A percentile compares a stretch with the other conserved stretches of the same genome.
Conservation (phyloP, 2,113 vertebrate genomes). For the Mystacornis crossleyi region DNA sequence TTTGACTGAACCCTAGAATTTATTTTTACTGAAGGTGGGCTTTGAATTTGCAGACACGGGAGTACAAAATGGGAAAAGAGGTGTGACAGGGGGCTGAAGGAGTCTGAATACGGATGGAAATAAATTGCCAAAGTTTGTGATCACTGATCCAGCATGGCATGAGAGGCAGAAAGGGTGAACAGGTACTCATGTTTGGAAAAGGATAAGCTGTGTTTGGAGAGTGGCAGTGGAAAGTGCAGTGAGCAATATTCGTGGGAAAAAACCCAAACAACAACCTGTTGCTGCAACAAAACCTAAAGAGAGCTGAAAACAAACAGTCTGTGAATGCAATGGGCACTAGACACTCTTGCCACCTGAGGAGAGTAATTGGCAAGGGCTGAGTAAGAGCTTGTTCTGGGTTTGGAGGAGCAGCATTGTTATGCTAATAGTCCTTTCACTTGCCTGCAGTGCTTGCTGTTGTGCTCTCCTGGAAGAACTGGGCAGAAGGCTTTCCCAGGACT, state of each 20-base stretch:
- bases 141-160: not conserved
- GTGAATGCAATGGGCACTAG: not conserved
- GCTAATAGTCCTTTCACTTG: constrained; percentile 57
- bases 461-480: not conserved
- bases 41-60: not conserved
- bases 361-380: constrained; percentile 37
- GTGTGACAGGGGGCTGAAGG: not conserved
- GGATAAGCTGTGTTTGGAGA: not conserved
- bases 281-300: constrained; percentile 37
- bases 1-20: not conserved
- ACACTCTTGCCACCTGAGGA: constrained; percentile 52
- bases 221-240: not conserved
- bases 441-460: not conserved
- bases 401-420: constrained; percentile 62
- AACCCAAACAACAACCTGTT: constrained; percentile 3
- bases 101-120: not conserved
- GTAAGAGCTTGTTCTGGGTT: constrained; percentile 36
- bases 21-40: not conserved
- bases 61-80: not conserved
- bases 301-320: constrained; percentile 46
- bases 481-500: constrained; percentile 36
- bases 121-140: not conserved
- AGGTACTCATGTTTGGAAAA: not conserved
- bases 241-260: not conserved
- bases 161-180: not conserved